Conservation (phyloP, 2,888 invertebrate genomes). For the Andrena bicolor region DNA sequence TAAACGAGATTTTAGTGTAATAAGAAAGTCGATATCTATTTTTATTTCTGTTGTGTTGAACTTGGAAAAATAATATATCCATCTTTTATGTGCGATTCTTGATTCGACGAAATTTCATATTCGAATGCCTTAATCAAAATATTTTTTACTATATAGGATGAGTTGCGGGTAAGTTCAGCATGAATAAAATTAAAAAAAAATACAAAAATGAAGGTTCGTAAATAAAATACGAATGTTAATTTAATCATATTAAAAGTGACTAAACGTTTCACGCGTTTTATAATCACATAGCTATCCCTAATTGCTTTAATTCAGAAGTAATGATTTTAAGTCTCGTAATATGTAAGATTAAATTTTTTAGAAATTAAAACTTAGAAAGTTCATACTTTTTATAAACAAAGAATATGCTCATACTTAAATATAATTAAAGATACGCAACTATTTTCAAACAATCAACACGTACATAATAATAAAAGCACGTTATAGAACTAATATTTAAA, state of each 20-base stretch:
- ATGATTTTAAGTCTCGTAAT: background rate
- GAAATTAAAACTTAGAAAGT: no score
- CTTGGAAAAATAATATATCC: constrained; percentile 8
- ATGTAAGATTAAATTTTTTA: no score
- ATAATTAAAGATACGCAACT: background rate
- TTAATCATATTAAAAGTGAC: background rate
- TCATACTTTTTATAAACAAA: no score
- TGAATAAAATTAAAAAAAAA: background rate
- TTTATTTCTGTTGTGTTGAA: constrained; percentile 1
- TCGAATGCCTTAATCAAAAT: background rate
- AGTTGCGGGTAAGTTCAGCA: background rate
- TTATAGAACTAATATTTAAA: constrained; percentile 4
- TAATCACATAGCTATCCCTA: background rate
- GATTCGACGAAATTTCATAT: background rate
- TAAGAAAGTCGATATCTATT: background rate
- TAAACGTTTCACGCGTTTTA: background rate
- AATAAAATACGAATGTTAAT: background rate
- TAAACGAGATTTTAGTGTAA: background rate
- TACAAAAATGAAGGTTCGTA: background rate
- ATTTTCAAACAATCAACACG: background rate
- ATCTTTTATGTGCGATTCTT: background rate
- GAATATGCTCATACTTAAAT: no score
- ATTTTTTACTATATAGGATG: background rate
- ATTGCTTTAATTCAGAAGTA: constrained; percentile 1
- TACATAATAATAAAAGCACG: background rate